Base-by-base conservation (phyloP, 2,113 vertebrate species). In the Myiagra hebetior region DNA sequence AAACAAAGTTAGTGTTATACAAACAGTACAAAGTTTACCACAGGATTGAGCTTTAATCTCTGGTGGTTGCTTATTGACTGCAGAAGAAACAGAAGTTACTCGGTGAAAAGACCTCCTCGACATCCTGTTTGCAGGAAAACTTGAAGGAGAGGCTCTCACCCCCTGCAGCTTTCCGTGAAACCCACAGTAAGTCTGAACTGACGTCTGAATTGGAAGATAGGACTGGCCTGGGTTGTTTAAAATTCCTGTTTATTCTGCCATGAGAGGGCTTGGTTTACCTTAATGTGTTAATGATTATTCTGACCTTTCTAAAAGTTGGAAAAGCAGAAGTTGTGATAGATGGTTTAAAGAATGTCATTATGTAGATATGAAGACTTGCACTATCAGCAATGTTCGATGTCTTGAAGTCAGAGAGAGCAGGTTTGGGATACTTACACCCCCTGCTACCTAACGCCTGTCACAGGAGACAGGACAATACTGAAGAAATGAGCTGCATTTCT, bases 21-120 rank as follows among this genome's bases (percentile, higher is more conserved):
- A 91, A 95, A 92, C 85, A 97, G 96, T 92, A 77, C 97, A 97
- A 97, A 97, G 96, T 97, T 90, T 91, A 75, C 70, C 47, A 44
- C 33, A 60, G 84, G 84, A 75, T 50, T 97, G 87, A 97, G 57
- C 88, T 96, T 97, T 97, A 96, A 94, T 79, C 96, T 72, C 72
- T 93, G 52, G 41, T 69, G 41, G 85, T 93, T 94, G 70, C 44
- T 91, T 85, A 95, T 95, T 96, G 56, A 95, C 85, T 72, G 27
- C 28, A 53, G 37, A 86, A 82, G 83, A 83, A 52, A 6, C 55
- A 89, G 70, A 42, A 55, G 8, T 18, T 86, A 15, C 47, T 63
- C 53, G 57, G 35, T 41, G 73, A 37, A 85, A 88, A 70, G 30
- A 33, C 6, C 31, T 85, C 15, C 14, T 56, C 13, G 20, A 30